A percentile compares a stretch with the other conserved stretches of the same genome.
phyloP scores from a whole-genome alignment of 2,888 invertebrate species.

The Conomelus anceps region DNA sequence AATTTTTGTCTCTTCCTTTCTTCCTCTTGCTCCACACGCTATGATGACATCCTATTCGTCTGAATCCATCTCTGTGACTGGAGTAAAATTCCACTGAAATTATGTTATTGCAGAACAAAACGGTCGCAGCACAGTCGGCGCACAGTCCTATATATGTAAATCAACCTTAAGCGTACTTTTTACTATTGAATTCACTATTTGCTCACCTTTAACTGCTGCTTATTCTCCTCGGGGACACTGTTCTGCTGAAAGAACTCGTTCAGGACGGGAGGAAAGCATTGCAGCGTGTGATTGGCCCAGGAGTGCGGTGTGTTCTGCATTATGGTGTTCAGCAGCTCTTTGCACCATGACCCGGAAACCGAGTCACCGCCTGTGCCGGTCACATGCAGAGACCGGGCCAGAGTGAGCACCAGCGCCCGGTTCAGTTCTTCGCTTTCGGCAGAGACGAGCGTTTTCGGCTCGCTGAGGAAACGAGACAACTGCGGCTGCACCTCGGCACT shows the following conservation, averaged over 20 bases:
- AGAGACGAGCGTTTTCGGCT: slow-evolving; percentile 85
- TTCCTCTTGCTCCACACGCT: too few relatives aligned
- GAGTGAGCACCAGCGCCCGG: slow-evolving; percentile 82
- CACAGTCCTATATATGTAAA: too few relatives aligned
- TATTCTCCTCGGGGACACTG: slow-evolving; percentile 79
- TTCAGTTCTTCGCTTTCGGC: slow-evolving; percentile 94
- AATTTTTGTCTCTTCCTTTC: too few relatives aligned
- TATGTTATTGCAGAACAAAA: too few relatives aligned
- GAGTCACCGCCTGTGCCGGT: slow-evolving; percentile 63
- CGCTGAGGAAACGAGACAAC: slow-evolving; percentile 81
- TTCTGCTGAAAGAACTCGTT: slow-evolving; percentile 84
- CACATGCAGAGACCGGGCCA: slow-evolving; percentile 90
- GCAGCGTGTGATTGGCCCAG: slow-evolving; percentile 88
- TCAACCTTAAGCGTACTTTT: too few relatives aligned
- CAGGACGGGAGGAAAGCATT: slow-evolving; percentile 83
- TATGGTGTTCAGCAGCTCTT: slow-evolving; percentile 80
- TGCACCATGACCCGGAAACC: slow-evolving; percentile 73
- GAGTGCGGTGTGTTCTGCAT: slow-evolving; percentile 92
- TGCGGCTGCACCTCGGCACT: slow-evolving; percentile 92
- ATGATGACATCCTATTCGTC: too few relatives aligned
- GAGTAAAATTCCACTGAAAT: too few relatives aligned
- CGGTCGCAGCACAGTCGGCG: too few relatives aligned
- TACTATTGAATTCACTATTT: background rate
- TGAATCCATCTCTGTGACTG: too few relatives aligned
- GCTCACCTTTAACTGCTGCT: slow-evolving; percentile 67